phyloP scores from a whole-genome alignment of 2,888 invertebrate genomes.

The Liodrosophila aerea region DNA sequence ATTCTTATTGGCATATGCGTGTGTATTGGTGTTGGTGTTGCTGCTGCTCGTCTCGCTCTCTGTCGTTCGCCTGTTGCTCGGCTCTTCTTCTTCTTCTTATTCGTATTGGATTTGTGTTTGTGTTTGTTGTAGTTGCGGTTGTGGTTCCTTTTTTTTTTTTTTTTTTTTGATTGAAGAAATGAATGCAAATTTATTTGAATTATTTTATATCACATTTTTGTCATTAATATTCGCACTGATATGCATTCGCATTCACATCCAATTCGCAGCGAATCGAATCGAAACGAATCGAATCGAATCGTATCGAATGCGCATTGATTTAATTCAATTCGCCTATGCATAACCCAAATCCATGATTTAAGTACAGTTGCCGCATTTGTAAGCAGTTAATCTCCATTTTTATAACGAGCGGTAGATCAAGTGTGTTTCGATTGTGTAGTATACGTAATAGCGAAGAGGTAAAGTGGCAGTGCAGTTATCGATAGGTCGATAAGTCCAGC shows the following conservation, averaged over 20 bases:
- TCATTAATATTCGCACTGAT: constrained; percentile 59
- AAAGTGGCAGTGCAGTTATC: no score
- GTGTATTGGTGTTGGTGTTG: constrained; percentile 9
- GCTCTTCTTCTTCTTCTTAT: constrained; percentile 1
- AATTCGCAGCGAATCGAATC: constrained; percentile 50
- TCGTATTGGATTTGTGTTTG: background rate
- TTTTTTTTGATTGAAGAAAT: constrained; percentile 64
- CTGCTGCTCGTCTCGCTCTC: constrained; percentile 5
- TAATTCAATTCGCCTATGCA: constrained; percentile 8
- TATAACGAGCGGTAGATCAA: background rate
- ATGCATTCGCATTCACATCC: constrained; percentile 46
- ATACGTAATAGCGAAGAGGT: no score
- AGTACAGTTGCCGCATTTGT: constrained; percentile 33
- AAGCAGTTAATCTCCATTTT: constrained; percentile 7
- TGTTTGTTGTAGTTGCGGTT: constrained; percentile 19
- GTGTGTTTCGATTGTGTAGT: no score
- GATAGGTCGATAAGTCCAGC: no score
- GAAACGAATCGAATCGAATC: no score
- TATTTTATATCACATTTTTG: constrained; percentile 64
- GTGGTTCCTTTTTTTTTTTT: constrained; percentile 12
- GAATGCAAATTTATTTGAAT: constrained; percentile 69
- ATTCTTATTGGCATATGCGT: constrained; percentile 8
- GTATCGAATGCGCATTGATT: constrained; percentile 35
- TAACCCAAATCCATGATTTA: constrained; percentile 47
- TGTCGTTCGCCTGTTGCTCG: constrained; percentile 6